Conservation (phyloP, 53 echinoderm and acorn worm species). For the Echinometra lucunter region DNA sequence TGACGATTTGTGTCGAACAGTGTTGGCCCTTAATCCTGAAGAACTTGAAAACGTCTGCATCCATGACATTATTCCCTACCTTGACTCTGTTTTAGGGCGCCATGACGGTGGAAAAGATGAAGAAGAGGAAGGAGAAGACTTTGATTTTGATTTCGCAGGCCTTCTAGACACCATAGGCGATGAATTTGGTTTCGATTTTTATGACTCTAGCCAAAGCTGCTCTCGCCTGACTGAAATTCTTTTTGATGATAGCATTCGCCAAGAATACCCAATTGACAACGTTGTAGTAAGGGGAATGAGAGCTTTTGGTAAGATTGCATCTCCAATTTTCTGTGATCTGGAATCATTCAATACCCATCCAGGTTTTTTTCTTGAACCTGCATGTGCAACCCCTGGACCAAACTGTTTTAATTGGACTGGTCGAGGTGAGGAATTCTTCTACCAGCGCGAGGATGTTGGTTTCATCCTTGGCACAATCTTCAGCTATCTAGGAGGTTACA, state of each 20-base stretch:
- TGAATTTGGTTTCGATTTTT: constrained; percentile 2
- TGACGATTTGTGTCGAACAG: constrained; percentile 24
- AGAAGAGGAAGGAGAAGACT: too few species aligned
- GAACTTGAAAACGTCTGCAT: neutral
- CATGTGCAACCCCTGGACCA: constrained; percentile 28
- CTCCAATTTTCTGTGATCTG: neutral
- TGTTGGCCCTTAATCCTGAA: neutral
- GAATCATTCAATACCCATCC: neutral
- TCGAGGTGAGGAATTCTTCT: constrained; percentile 41
- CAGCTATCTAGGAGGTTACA: constrained; percentile 51
- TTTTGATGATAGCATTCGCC: constrained; percentile 1
- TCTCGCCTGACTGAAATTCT: constrained; percentile 36
- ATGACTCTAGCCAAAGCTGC: neutral
- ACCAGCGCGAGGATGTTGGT: neutral
- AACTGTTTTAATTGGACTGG: constrained; percentile 31
- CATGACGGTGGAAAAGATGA: too few species aligned
- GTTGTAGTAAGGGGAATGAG: neutral
- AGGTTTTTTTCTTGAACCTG: neutral
- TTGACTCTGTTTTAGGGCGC: too few species aligned
- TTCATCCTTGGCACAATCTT: constrained; percentile 48
- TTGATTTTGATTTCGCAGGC: constrained; percentile 21
- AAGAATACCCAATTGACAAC: neutral
- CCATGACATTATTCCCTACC: too few species aligned
- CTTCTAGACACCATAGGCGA: neutral
- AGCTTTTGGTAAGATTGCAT: neutral